Percentiles rank a stretch among this genome's conserved stretches.
Evolutionary conservation across 2,888 invertebrate species (phyloP).

Genomic region (Dryobotodes eremita): DNA sequence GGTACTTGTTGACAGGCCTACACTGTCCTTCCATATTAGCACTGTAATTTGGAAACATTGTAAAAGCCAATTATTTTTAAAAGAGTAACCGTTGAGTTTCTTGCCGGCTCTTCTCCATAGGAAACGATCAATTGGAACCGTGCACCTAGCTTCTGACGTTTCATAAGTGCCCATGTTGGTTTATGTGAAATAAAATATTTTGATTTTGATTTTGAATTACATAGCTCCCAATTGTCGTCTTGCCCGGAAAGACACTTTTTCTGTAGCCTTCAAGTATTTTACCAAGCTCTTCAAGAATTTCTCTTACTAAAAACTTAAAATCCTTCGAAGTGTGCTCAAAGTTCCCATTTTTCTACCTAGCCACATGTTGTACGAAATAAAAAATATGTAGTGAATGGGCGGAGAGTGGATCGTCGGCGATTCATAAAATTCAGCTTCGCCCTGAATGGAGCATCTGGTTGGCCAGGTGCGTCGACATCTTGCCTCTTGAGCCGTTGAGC

Average conservation of each 20-base stretch:
- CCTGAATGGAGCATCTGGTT: constrained; percentile 86
- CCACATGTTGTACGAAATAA: constrained; percentile 75
- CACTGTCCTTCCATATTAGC: too few relatives aligned
- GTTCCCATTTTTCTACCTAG: constrained; percentile 55
- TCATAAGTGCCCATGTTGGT: too few relatives aligned
- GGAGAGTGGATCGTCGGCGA: constrained; percentile 78
- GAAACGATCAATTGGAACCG: too few relatives aligned
- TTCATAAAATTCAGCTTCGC: constrained; percentile 86
- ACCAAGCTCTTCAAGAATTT: constrained; percentile 35
- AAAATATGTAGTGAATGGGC: constrained; percentile 80
- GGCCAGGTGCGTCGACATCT: constrained; percentile 83
- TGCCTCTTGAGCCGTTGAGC: constrained; percentile 72
- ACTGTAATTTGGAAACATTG: too few relatives aligned
- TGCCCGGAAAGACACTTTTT: constrained; percentile 22
- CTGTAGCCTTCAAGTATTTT: constrained; percentile 20
- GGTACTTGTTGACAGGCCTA: too few relatives aligned
- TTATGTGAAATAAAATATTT: too few relatives aligned
- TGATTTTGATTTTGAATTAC: constrained; percentile 9
- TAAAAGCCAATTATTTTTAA: too few relatives aligned
- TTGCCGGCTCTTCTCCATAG: too few relatives aligned
- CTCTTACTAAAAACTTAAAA: constrained; percentile 36
- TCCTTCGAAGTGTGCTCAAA: constrained; percentile 41
- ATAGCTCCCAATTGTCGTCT: not conserved
- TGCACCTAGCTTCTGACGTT: too few relatives aligned
- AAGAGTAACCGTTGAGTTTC: too few relatives aligned